Evolutionary conservation across 1,140 invertebrate genomes (phyloP), one percentile per base, ranked within the genome.

Genomic region (Holotrichia oblita): DNA sequence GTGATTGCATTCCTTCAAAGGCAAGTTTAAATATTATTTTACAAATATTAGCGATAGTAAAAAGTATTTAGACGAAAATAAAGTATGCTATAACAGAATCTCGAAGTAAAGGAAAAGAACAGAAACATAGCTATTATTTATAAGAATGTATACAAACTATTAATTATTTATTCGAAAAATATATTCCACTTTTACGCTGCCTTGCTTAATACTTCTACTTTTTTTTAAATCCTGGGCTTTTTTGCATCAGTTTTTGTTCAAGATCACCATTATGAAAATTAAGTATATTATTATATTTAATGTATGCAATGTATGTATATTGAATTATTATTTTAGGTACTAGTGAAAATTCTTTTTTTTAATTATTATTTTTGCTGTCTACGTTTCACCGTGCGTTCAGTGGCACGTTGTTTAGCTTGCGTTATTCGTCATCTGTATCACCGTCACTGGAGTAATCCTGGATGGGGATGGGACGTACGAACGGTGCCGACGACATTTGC

Each of bases 381-480:
- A 34, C 61, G 69, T 55, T 64, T 73, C 75, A 80, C 27, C 78
- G 78, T 77, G 80, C 77, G 42, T 24, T 64, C 24, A 44, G 72
- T 40, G 69, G 79, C 78, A 81, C 80, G 77, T 27, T 64, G 42
- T 79, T 80, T 48, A 78, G 77, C 80, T 81, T 82, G 41, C 77
- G 84, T 89, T 92, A 95, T 89, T 95, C 94, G 84, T 96, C 94
- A 86, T 97, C 96, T 40, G 95, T 95, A 85, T 97, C 96, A 27
- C 94, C 94, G 84, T 97, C 96, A 87, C 95, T 97, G 76, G 93
- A 96, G 89, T 95, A 96, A 89, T 91, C 93, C 83, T 92, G 91
- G 20, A 92, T 88, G 81, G 90, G 85, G 76, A 90, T 88, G 84
- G 92, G 89, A 84, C 92, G 89, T 77, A 91, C 91, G 86, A 94